phyloP scores from a whole-genome alignment of 2,888 invertebrate genomes.

The Synanthedon formicaeformis region DNA sequence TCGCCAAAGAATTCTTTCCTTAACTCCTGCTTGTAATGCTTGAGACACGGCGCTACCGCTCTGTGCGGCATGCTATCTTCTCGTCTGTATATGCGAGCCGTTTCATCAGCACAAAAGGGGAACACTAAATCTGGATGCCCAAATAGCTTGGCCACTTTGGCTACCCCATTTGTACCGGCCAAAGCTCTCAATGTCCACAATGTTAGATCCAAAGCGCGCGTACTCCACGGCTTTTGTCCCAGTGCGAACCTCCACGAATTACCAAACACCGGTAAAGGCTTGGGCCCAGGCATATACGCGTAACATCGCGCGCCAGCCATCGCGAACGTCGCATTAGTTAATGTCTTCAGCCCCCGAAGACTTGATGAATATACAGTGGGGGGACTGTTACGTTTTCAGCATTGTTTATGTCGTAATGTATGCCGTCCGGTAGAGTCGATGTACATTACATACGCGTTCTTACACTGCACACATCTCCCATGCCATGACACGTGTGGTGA shows the following conservation, averaged over 20 bases:
- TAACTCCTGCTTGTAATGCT: slow-evolving; percentile 77
- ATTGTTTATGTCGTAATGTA: slow-evolving; percentile 36
- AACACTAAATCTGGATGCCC: slow-evolving; percentile 83
- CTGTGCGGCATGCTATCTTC: slow-evolving; percentile 79
- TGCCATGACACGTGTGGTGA: slow-evolving; percentile 14
- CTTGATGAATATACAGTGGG: slow-evolving; percentile 36
- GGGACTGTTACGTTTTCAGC: slow-evolving; percentile 52
- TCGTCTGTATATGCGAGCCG: slow-evolving; percentile 76
- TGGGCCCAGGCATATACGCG: slow-evolving; percentile 79
- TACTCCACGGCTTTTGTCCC: slow-evolving; percentile 53
- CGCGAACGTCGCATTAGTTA: slow-evolving; percentile 38
- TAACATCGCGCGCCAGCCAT: slow-evolving; percentile 67
- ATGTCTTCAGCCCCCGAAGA: slow-evolving; percentile 38
- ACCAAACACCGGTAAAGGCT: slow-evolving; percentile 78
- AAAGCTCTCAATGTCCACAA: slow-evolving; percentile 60
- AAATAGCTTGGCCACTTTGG: slow-evolving; percentile 76
- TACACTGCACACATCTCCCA: slow-evolving; percentile 10
- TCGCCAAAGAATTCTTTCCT: slow-evolving; percentile 78
- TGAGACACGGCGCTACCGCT: slow-evolving; percentile 79
- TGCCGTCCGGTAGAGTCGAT: slow-evolving; percentile 33
- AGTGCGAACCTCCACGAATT: slow-evolving; percentile 85
- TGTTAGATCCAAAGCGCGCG: slow-evolving; percentile 67
- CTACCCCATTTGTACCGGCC: slow-evolving; percentile 64
- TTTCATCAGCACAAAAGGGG: slow-evolving; percentile 79
- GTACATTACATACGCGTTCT: slow-evolving; percentile 19